Evolutionary conservation across 30 jellyfish, hydroid and myxozoan species (phyloP).

Genomic region (Chrysaora quinquecirrha): DNA sequence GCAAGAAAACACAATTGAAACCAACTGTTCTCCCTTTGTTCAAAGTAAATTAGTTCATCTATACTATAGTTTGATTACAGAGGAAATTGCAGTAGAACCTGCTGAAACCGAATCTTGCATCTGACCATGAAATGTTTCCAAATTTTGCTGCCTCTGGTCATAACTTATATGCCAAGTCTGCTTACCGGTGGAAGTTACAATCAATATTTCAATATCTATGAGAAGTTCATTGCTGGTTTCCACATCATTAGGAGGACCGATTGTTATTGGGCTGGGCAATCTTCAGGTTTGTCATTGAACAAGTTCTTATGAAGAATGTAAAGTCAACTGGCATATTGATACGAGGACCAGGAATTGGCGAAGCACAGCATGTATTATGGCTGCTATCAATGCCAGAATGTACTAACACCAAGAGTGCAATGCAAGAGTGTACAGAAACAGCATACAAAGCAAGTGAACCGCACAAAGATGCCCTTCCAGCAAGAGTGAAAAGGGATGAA

Average conservation of each 20-base stretch:
- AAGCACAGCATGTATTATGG: conserved; percentile 35
- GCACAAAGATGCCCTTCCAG: conserved; percentile 41
- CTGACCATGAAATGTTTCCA: conserved; percentile 23
- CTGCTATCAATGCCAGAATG: conserved; percentile 37
- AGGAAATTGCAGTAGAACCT: conserved; percentile 16
- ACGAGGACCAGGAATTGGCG: conserved; percentile 47
- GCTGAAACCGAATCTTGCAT: conserved; percentile 16
- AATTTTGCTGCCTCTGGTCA: conserved; percentile 53
- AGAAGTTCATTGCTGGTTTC: conserved; percentile 17
- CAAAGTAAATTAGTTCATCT: conserved; percentile 7
- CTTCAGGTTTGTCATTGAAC: conserved; percentile 59
- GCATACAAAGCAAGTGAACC: conserved; percentile 49
- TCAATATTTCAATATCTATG: not conserved
- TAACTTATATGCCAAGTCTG: conserved; percentile 31
- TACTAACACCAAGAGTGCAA: conserved; percentile 39
- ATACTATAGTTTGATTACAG: conserved; percentile 15
- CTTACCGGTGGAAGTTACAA: conserved; percentile 3
- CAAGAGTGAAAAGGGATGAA: conserved; percentile 28
- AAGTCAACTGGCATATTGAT: conserved; percentile 57
- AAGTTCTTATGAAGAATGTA: conserved; percentile 41
- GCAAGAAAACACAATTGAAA: conserved; percentile 3
- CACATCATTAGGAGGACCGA: conserved; percentile 31
- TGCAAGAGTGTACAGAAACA: conserved; percentile 34
- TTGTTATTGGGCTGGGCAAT: conserved; percentile 63
- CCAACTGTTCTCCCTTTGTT: conserved; percentile 10